phyloP scores from a whole-genome alignment of 1,140 invertebrate genomes.

The Ceratosolen solmsi region DNA sequence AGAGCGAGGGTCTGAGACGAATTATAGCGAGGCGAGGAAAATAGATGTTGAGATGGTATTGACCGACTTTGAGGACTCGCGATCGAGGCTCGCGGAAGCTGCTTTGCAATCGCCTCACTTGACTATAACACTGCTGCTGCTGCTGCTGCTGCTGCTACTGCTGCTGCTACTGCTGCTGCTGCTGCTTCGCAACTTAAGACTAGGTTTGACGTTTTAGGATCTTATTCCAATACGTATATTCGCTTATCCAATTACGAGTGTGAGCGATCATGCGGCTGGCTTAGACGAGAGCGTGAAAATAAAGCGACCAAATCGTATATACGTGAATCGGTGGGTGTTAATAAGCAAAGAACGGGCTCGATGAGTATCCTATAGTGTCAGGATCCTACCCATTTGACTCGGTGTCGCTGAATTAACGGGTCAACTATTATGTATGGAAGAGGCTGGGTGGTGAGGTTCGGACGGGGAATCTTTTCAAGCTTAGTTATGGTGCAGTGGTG shows the following conservation, averaged over 20 bases:
- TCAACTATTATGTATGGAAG: conserved; percentile 4
- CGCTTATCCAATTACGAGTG: conserved; percentile 28
- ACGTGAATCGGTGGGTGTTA: background rate
- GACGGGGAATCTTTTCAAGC: background rate
- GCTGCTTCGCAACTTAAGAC: conserved; percentile 1
- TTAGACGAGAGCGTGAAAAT: background rate
- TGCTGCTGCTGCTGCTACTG: too few species aligned
- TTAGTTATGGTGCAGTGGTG: background rate
- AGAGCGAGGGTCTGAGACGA: background rate
- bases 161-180: too few species aligned
- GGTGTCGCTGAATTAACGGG: background rate
- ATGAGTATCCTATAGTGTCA: background rate
- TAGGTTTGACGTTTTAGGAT: conserved; percentile 34
- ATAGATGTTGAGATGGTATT: conserved; percentile 4
- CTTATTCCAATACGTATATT: conserved; percentile 12
- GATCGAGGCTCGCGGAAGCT: background rate
- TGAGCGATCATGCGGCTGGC: background rate
- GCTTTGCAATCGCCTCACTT: background rate
- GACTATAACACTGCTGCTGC: background rate
- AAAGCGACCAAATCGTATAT: background rate
- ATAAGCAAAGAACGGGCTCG: background rate
- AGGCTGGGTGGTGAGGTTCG: background rate
- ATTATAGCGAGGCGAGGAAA: background rate
- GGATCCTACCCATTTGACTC: too few species aligned
- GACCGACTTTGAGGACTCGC: conserved; percentile 34